phyloP scores from a whole-genome alignment of 2,113 vertebrate genomes.

The Peromyscus polionotus region DNA sequence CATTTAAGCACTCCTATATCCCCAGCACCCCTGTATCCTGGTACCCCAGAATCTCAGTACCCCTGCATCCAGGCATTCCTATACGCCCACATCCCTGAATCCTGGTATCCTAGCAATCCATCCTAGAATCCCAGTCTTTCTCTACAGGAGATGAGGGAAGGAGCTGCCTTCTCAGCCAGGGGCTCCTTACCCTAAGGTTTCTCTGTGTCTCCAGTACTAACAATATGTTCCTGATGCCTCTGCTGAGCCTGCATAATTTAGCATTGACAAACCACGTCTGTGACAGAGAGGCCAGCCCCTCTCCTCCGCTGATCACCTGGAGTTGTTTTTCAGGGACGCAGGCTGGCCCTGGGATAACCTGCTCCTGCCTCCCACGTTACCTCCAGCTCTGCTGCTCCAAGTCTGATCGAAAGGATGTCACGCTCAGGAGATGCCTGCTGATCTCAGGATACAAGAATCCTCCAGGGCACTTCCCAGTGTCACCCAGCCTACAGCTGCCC shows the following conservation, averaged over 20 bases:
- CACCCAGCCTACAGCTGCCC: neutral
- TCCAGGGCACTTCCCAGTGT: neutral
- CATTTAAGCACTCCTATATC: neutral
- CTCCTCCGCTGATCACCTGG: neutral
- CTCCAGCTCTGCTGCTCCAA: neutral
- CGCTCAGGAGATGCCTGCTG: accelerated
- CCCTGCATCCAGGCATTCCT: neutral
- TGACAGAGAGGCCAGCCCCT: neutral
- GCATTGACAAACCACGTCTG: slow-evolving; percentile 72
- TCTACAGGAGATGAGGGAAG: slow-evolving; percentile 61
- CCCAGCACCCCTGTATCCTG: neutral
- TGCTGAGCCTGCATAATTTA: slow-evolving; percentile 81
- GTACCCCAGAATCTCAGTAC: neutral
- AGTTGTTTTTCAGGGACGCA: neutral
- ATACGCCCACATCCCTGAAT: neutral
- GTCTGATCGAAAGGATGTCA: neutral
- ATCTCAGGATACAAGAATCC: neutral
- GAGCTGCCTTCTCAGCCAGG: neutral
- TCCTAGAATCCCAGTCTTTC: neutral
- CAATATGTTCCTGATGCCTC: slow-evolving; percentile 65
- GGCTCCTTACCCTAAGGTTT: slow-evolving; percentile 75
- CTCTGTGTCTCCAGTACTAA: slow-evolving; percentile 76
- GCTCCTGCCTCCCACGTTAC: neutral
- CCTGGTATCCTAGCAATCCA: neutral
- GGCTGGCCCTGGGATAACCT: neutral